Percentiles rank a stretch among this genome's conserved stretches.
Evolutionary conservation across 2,113 vertebrate species (phyloP).

Genomic region (Stictonetta naevosa): DNA sequence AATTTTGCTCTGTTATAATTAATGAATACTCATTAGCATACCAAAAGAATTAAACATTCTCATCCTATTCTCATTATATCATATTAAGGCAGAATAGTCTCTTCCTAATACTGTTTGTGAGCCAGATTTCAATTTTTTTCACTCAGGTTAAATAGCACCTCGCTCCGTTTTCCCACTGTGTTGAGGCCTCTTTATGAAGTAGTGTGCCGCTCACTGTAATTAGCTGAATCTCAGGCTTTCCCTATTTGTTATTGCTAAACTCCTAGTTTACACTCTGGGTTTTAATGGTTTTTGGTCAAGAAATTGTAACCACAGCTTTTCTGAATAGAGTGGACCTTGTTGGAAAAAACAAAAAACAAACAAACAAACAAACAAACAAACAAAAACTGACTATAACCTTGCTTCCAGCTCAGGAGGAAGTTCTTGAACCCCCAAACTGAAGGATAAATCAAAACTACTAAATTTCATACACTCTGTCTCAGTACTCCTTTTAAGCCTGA

Average conservation of each 20-base stretch:
- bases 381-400: neutral
- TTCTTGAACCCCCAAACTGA: fast-evolving
- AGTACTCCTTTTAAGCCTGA: neutral
- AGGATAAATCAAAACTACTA: neutral
- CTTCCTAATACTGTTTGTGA: fast-evolving
- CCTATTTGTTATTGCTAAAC: neutral
- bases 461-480: neutral
- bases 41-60: neutral
- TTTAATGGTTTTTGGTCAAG: neutral
- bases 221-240: neutral
- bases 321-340: no score
- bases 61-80: neutral
- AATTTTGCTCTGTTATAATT: neutral
- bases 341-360: neutral
- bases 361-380: no score
- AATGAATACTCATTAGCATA: neutral
- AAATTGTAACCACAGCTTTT: neutral
- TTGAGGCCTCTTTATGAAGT: neutral
- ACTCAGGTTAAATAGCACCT: neutral
- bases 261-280: neutral
- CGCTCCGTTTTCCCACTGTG: neutral
- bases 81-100: neutral
- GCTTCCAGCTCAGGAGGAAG: neutral
- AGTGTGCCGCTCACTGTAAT: fast-evolving
- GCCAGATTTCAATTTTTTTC: neutral